A percentile compares a stretch with the other conserved stretches of the same genome.
These are phyloP conservation scores for Batillaria attramentaria DNA, from an alignment of 1,140 invertebrate species.

Conservation along the genomic window DNA sequence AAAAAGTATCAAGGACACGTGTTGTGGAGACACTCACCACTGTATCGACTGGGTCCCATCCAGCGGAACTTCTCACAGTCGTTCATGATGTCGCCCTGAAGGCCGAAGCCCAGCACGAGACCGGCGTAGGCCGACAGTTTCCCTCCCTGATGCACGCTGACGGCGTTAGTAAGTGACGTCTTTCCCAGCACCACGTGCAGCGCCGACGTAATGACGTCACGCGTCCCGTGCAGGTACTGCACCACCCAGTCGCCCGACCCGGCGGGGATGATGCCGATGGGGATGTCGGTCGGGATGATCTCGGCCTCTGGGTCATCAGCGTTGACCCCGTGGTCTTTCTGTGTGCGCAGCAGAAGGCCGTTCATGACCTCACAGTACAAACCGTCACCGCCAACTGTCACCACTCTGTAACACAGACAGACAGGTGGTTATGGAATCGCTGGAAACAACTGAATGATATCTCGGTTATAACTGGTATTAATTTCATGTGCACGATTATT, in stretches of 20 bases:
- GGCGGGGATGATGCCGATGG: constrained; percentile 57
- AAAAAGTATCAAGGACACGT: too few species aligned
- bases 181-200: constrained; percentile 42
- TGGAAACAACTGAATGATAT: too few species aligned
- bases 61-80: constrained; percentile 54
- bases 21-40: constrained; percentile 43
- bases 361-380: constrained; percentile 57
- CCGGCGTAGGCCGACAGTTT: constrained; percentile 42
- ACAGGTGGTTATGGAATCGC: neutral
- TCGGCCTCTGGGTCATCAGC: constrained; percentile 44
- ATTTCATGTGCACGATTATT: too few species aligned
- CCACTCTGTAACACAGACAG: constrained; percentile 39
- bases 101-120: constrained; percentile 54
- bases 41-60: constrained; percentile 54
- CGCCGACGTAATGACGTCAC: constrained; percentile 48
- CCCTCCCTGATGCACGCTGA: constrained; percentile 48
- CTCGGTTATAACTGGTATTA: too few species aligned
- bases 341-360: constrained; percentile 47
- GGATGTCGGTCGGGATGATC: constrained; percentile 39
- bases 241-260: constrained; percentile 52
- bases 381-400: constrained; percentile 60
- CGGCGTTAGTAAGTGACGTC: constrained; percentile 40
- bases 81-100: constrained; percentile 55
- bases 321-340: constrained; percentile 46
- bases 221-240: constrained; percentile 50